Base-by-base conservation (phyloP, 2,888 invertebrate genomes). In the Calameuta idolon region DNA sequence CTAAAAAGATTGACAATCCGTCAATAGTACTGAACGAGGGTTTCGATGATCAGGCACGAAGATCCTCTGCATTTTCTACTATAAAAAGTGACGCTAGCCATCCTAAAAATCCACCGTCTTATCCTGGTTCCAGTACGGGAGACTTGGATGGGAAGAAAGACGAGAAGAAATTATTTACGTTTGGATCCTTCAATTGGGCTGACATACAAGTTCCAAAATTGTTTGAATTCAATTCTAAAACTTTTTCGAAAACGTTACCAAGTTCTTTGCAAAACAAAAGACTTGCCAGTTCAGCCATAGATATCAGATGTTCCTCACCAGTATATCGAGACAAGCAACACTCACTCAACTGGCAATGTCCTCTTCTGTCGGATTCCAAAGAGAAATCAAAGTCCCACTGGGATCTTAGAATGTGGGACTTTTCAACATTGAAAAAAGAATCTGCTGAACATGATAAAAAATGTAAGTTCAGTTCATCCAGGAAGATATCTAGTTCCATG, bases 371-470 rank as follows among this genome's bases (percentile, higher is more conserved):
- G 69, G 37, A 77, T 40, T 69, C n/a, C 15, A 75, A 34, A 34
- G 74, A 69, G 31, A 77, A 69, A 34, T 55, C 77, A 37, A 77
- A 71, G 40, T 77, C 77, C 5, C 75, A 77, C 23, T 77, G 69
- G 33, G 77, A 77, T 30, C 33, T 77, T 33, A 75, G 77, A 12
- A 15, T 75, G 69, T 33, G 55, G 37, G 35, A 69, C 71, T 69
- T 15, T 34, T 69, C 55, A 33, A 30, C 77, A 15, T 23, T 55
- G 9, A 55, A 23, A 23, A 55, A 55, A 23, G 55, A 55, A 23
- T 55, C 9, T 55, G 55, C 9, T 55, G 55, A 55, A 55, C 23
- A 55, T 2, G 55, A 23, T 2, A 55, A 55, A 9, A 55, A 9
- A 69, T 55, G 23, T 31, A n/a, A 75, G 11, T 12, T 69, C 23